Percentiles rank a stretch among this genome's conserved stretches.
Evolutionary conservation across 2,113 vertebrate species (phyloP).

Genomic region (Pagrus major): DNA sequence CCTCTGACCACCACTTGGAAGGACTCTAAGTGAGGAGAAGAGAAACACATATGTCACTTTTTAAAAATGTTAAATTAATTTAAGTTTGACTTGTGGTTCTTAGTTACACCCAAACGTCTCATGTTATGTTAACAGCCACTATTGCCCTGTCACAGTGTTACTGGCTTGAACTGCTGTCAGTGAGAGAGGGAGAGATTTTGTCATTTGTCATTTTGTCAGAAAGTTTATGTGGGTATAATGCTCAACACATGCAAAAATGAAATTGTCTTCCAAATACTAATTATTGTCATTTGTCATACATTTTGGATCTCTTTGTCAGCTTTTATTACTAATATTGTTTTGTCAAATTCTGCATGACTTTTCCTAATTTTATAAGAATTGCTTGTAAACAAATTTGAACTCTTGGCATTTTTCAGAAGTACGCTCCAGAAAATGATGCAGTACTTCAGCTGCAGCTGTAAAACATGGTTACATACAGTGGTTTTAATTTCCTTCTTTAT

Average conservation of each 20-base stretch:
- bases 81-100: fast-evolving
- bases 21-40: conserved; percentile 84
- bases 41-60: not conserved
- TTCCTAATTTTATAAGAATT: too few relatives aligned
- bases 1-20: conserved; percentile 97
- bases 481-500: not conserved
- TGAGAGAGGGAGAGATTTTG: conserved; percentile 10
- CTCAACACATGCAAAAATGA: too few relatives aligned
- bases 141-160: conserved; percentile 19
- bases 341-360: not conserved
- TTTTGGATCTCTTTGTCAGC: not conserved
- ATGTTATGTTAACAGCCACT: not conserved
- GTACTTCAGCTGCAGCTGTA: too few relatives aligned
- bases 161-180: conserved; percentile 3
- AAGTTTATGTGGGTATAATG: too few relatives aligned
- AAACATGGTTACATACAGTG: not conserved
- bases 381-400: too few relatives aligned
- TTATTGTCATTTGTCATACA: too few relatives aligned
- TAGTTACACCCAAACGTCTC: not conserved
- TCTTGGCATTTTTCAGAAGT: too few relatives aligned
- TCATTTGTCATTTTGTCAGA: too few relatives aligned
- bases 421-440: not conserved
- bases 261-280: too few relatives aligned
- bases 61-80: not conserved
- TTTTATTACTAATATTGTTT: not conserved